A percentile compares a stretch with the other conserved stretches of the same genome.
Conservation (phyloP, 2,113 vertebrate genomes). For the Raphicerus campestris region DNA sequence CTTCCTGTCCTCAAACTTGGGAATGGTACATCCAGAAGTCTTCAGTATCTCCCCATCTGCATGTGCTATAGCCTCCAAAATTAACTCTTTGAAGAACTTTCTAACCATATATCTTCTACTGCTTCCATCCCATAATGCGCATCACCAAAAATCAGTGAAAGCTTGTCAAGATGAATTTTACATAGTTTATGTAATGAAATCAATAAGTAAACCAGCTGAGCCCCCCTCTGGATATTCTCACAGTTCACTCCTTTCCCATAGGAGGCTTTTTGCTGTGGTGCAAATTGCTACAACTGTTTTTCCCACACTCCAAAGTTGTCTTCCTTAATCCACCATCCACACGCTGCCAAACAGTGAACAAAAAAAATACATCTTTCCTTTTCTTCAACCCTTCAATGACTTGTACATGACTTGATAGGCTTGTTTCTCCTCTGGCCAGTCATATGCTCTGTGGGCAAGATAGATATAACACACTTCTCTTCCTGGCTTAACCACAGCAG, state of each 20-base stretch:
- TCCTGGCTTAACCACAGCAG: not conserved
- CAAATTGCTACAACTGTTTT: not conserved
- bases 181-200: not conserved
- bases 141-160: not conserved
- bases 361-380: not conserved
- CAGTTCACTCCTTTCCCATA: not conserved
- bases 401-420: not conserved
- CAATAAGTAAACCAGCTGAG: not conserved
- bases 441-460: not conserved
- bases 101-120: not conserved
- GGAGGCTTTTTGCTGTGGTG: not conserved
- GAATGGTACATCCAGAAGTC: not conserved
- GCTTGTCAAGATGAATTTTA: not conserved
- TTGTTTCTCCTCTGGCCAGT: not conserved
- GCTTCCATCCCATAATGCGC: accelerated
- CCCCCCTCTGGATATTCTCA: not conserved
- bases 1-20: not conserved
- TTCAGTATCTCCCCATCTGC: not conserved
- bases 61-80: not conserved
- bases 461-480: not conserved
- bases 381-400: not conserved
- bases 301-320: not conserved
- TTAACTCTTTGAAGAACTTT: not conserved
- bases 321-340: not conserved
- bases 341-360: not conserved